phyloP scores from a whole-genome alignment of 2,888 invertebrate genomes.

The Acholoe squamosa region DNA sequence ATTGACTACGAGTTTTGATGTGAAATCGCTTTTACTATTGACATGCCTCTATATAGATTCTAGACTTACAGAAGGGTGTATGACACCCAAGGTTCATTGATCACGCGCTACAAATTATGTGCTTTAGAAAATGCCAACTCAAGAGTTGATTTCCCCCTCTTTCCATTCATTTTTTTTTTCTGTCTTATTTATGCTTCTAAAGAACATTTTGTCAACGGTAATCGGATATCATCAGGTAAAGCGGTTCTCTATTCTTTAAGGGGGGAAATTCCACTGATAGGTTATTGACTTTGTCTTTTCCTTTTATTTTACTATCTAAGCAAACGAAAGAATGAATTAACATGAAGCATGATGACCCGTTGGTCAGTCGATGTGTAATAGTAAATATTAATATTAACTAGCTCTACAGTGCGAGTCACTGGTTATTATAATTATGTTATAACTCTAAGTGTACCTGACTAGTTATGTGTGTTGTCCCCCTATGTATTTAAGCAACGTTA shows the following conservation, averaged over 20 bases:
- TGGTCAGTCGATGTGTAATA: not conserved
- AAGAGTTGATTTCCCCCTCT: not conserved
- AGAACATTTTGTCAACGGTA: not conserved
- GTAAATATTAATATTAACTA: constrained; percentile 11
- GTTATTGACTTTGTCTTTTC: not conserved
- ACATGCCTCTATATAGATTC: not conserved
- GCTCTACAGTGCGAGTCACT: constrained; percentile 52
- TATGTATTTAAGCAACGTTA: constrained; percentile 39
- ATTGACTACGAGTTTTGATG: not conserved
- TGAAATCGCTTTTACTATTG: not conserved
- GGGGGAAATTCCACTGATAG: not conserved
- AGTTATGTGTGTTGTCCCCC: constrained; percentile 44
- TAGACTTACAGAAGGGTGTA: too few species aligned
- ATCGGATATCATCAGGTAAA: not conserved
- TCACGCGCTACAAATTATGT: too few species aligned
- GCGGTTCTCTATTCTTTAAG: too few species aligned
- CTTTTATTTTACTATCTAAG: constrained; percentile 5
- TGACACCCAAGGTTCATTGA: too few species aligned
- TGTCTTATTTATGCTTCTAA: constrained; percentile 17
- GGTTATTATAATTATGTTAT: constrained; percentile 51
- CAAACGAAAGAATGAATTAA: not conserved
- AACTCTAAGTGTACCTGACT: constrained; percentile 33
- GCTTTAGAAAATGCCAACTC: too few species aligned
- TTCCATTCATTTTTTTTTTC: not conserved
- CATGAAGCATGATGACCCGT: not conserved